These are phyloP conservation scores for Elephas maximus DNA, from an alignment of 2,113 vertebrate species.

Conservation along the genomic window DNA sequence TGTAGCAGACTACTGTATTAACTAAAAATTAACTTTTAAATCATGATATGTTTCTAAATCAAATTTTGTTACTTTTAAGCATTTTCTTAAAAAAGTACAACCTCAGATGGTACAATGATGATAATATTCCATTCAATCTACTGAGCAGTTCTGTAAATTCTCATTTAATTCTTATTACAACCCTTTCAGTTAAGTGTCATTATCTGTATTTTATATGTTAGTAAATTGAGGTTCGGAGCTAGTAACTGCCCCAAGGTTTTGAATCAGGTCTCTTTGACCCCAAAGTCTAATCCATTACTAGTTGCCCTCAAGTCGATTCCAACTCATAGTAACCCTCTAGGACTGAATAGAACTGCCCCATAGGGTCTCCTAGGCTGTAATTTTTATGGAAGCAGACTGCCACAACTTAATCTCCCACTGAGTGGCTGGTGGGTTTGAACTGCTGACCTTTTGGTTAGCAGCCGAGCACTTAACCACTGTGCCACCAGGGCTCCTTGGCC, in stretches of 20 bases:
- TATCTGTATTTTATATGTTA: slow-evolving; percentile 6
- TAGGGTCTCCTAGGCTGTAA: too few relatives aligned
- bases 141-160: slow-evolving; percentile 2
- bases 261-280: background rate
- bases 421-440: background rate
- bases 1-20: background rate
- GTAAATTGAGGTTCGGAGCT: background rate
- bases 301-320: too few relatives aligned
- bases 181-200: background rate
- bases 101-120: background rate
- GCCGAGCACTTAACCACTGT: background rate
- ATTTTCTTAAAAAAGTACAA: background rate
- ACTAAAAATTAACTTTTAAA: slow-evolving; percentile 38
- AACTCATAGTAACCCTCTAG: too few relatives aligned
- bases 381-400: background rate
- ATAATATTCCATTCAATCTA: background rate
- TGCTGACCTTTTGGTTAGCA: too few relatives aligned
- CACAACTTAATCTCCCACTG: background rate
- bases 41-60: slow-evolving; percentile 26
- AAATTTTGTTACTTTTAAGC: slow-evolving; percentile 25
- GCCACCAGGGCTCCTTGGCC: too few relatives aligned
- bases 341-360: too few relatives aligned
- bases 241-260: background rate
- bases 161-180: slow-evolving; percentile 19
- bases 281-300: background rate